Percentiles rank a stretch among this genome's conserved stretches.
phyloP scores from a whole-genome alignment of 2,797 vertebrate species.

The Spheniscus humboldti region DNA sequence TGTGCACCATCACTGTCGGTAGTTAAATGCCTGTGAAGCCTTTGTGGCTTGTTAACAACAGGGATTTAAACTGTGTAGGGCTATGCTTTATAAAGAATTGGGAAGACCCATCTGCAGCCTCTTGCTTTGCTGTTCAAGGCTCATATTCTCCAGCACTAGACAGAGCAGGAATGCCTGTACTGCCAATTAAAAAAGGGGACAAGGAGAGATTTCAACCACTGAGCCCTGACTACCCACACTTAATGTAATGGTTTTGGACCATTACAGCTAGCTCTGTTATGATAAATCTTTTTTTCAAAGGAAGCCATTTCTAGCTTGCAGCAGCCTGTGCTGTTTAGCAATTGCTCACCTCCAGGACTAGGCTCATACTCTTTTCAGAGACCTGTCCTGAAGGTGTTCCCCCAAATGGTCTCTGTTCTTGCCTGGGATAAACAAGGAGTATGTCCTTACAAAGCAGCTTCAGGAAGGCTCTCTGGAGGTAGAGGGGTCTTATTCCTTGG shows the following conservation, averaged over 20 bases:
- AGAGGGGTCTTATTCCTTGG: not conserved
- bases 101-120: not conserved
- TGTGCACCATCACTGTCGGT: not conserved
- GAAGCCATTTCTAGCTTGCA: not conserved
- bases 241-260: not conserved
- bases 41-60: not conserved
- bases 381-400: not conserved
- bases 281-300: not conserved
- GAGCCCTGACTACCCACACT: not conserved
- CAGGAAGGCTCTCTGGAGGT: not conserved
- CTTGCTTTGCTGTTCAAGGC: not conserved
- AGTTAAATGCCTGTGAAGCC: not conserved
- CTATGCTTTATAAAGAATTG: not conserved
- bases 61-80: not conserved
- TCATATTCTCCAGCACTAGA: not conserved
- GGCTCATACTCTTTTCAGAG: not conserved
- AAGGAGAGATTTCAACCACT: not conserved
- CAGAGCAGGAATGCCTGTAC: not conserved
- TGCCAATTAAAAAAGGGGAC: not conserved
- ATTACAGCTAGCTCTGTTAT: not conserved
- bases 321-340: not conserved
- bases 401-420: not conserved
- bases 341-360: not conserved
- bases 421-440: not conserved
- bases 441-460: not conserved